A percentile compares a stretch with the other conserved stretches of the same genome.
Conservation (phyloP, 2,888 invertebrate genomes). For the Blomia tropicalis region DNA sequence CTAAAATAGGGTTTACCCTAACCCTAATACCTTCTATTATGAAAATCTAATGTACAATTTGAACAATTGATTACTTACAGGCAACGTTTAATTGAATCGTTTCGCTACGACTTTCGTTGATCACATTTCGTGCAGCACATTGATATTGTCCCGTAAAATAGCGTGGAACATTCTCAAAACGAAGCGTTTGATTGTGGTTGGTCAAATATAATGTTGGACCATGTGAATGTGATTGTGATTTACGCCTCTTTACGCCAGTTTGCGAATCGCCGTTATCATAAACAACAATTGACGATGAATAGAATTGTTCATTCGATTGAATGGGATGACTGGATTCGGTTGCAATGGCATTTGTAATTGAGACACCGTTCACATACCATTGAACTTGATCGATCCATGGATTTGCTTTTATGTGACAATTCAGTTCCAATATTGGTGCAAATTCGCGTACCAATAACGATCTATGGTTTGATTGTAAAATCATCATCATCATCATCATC, state of each 20-base stretch:
- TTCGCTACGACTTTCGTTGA: conserved; percentile 2
- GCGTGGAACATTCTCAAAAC: background rate
- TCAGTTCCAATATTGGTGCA: background rate
- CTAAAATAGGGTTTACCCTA: too few species aligned
- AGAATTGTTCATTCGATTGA: background rate
- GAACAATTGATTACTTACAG: background rate
- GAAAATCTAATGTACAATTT: too few species aligned
- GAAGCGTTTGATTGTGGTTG: conserved; percentile 12
- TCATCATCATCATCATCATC: too few species aligned
- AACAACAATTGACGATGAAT: background rate
- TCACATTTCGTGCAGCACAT: background rate
- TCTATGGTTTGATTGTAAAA: background rate
- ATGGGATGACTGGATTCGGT: background rate
- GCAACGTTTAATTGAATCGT: conserved; percentile 5
- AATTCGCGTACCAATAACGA: background rate
- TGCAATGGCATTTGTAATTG: background rate
- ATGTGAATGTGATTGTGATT: background rate
- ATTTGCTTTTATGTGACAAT: conserved; percentile 17
- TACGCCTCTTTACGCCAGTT: too few species aligned
- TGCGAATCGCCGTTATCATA: too few species aligned
- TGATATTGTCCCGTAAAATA: background rate
- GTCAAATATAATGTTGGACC: background rate
- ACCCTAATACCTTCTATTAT: too few species aligned
- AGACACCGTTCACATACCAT: conserved; percentile 4
- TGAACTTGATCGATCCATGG: conserved; percentile 11